A percentile compares a stretch with the other conserved stretches of the same genome.
These are phyloP conservation scores for Heliothis virescens DNA, from an alignment of 1,140 invertebrate species.

Conservation along the genomic window DNA sequence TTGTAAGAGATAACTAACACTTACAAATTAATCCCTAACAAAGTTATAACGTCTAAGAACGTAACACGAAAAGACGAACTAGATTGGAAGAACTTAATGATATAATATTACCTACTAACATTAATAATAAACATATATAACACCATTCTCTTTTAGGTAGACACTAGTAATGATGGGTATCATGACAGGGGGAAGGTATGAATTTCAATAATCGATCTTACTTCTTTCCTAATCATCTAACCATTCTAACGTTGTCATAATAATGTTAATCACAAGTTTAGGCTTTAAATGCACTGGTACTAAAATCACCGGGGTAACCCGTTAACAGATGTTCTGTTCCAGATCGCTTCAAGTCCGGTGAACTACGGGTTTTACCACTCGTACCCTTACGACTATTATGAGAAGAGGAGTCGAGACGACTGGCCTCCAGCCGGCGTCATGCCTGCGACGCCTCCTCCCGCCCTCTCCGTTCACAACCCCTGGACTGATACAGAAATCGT, in stretches of 20 bases:
- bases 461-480: slow-evolving; percentile 49
- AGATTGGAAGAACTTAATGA: slow-evolving; percentile 27
- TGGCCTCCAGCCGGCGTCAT: slow-evolving; percentile 59
- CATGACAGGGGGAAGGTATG: slow-evolving; percentile 81
- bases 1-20: slow-evolving; percentile 18
- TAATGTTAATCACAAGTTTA: slow-evolving; percentile 47
- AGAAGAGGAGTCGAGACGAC: slow-evolving; percentile 75
- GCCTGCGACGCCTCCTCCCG: slow-evolving; percentile 53
- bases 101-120: slow-evolving; percentile 16
- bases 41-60: neutral
- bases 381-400: slow-evolving; percentile 77
- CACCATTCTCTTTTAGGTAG: slow-evolving; percentile 80
- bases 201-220: slow-evolving; percentile 52
- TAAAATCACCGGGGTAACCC: slow-evolving; percentile 70
- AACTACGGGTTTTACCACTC: slow-evolving; percentile 83
- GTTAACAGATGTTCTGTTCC: slow-evolving; percentile 85
- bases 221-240: slow-evolving; percentile 17
- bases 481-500: slow-evolving; percentile 55
- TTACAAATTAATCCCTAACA: neutral
- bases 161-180: slow-evolving; percentile 73
- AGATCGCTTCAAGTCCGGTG: slow-evolving; percentile 85
- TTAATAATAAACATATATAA: slow-evolving; percentile 52
- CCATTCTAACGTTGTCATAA: neutral
- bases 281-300: slow-evolving; percentile 67
- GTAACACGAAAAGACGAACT: neutral